Evolutionary conservation across 2,797 vertebrate species (phyloP).

Genomic region (Spea hammondii): DNA sequence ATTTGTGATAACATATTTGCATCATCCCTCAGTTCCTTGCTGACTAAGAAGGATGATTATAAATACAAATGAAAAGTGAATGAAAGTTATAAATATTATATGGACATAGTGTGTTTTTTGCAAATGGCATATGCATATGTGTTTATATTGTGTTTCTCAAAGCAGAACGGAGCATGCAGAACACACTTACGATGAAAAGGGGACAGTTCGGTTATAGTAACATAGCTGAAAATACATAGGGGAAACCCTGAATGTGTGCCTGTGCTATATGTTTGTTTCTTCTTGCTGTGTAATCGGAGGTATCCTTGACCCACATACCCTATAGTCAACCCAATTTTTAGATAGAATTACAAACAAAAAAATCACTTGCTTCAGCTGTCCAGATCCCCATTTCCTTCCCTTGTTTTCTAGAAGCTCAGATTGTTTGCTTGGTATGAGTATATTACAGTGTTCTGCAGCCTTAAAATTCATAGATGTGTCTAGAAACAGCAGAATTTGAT

Average conservation of each 20-base stretch:
- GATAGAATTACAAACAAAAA: too few relatives aligned
- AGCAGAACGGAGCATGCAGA: neutral
- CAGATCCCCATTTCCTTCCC: too few relatives aligned
- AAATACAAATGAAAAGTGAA: slow-evolving; percentile 34
- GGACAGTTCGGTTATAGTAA: neutral
- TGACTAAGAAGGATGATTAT: slow-evolving; percentile 31
- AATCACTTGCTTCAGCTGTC: too few relatives aligned
- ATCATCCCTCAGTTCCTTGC: slow-evolving; percentile 34
- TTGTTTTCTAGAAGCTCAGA: too few relatives aligned
- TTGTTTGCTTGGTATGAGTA: too few relatives aligned
- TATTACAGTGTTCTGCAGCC: too few relatives aligned
- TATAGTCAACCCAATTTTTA: too few relatives aligned
- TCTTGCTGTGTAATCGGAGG: too few relatives aligned
- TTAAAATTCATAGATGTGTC: too few relatives aligned
- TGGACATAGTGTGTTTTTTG: neutral
- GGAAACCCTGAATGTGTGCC: neutral
- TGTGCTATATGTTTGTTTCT: too few relatives aligned
- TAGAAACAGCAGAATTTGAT: too few relatives aligned
- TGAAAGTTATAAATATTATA: slow-evolving; percentile 12
- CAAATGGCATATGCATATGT: neutral
- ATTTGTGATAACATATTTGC: slow-evolving; percentile 48
- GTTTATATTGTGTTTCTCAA: neutral
- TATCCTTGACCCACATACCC: too few relatives aligned
- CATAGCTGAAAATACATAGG: neutral
- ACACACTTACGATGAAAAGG: neutral